Conservation (phyloP, 1,140 invertebrate genomes). For the Diploscapter pachys region DNA sequence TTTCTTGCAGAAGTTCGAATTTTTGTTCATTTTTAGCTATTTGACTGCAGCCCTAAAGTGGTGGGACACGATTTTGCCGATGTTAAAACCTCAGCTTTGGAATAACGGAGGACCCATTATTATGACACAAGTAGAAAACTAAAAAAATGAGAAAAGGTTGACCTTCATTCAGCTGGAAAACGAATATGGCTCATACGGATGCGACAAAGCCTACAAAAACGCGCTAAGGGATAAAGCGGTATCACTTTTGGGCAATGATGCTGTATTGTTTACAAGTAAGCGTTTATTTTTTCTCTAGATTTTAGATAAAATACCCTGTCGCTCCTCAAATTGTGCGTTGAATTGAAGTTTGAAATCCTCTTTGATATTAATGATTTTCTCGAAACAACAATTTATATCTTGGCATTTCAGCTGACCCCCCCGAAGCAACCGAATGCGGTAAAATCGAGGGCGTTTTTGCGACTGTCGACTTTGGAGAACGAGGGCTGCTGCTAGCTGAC, state of each 20-base stretch:
- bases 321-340: not conserved
- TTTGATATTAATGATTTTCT: too few species aligned
- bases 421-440: constrained; percentile 11
- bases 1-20: not conserved
- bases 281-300: not conserved
- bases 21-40: constrained; percentile 20
- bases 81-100: constrained; percentile 59
- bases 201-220: constrained; percentile 66
- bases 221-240: constrained; percentile 3
- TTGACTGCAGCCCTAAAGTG: constrained; percentile 14
- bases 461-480: constrained; percentile 17
- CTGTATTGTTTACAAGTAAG: constrained; percentile 62
- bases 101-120: constrained; percentile 67
- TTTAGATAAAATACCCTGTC: not conserved
- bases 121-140: constrained; percentile 63
- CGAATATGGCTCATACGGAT: constrained; percentile 62
- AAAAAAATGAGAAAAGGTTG: not conserved
- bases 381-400: not conserved
- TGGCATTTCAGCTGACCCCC: constrained; percentile 3
- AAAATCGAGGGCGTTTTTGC: constrained; percentile 13
- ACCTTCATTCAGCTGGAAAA: constrained; percentile 54
- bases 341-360: too few species aligned
- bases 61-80: constrained; percentile 37
- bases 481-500: constrained; percentile 5
- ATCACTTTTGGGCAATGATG: constrained; percentile 51